phyloP scores from a whole-genome alignment of 2,113 vertebrate species.

The Prunella fulvescens region DNA sequence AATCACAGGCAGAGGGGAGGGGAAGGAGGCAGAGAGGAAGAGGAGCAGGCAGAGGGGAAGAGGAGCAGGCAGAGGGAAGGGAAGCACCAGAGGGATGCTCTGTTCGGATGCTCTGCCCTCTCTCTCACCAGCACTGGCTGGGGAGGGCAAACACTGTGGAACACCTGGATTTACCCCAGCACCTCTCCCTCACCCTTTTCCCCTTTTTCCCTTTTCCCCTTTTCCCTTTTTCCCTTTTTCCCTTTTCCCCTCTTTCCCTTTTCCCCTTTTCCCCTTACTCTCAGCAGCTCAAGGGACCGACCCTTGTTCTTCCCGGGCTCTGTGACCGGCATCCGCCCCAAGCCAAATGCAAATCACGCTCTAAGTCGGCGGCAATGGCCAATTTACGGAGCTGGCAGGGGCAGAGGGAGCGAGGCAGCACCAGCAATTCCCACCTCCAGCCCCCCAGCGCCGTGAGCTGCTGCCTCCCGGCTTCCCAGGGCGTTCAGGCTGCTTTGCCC shows the following conservation, averaged over 20 bases:
- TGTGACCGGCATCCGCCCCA: background rate
- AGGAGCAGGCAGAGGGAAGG: too few species aligned
- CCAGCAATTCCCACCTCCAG: background rate
- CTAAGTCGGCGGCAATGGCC: background rate
- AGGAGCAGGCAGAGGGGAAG: too few species aligned
- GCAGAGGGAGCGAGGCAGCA: background rate
- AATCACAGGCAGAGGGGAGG: background rate
- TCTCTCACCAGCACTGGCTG: background rate
- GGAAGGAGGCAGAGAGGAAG: background rate
- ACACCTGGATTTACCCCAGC: background rate
- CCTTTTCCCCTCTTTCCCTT: too few species aligned
- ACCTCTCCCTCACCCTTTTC: background rate
- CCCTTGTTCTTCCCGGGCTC: background rate
- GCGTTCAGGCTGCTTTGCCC: background rate
- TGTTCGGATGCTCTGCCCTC: background rate
- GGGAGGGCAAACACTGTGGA: background rate
- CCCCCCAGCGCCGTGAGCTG: background rate
- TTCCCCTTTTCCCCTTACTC: background rate
- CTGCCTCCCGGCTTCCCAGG: background rate
- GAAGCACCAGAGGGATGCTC: background rate
- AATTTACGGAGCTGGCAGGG: background rate
- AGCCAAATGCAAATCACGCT: background rate
- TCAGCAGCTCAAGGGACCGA: background rate
- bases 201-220: background rate
- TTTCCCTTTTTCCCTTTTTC: too few species aligned